Evolutionary conservation across 64 coral and sea anemone genomes (phyloP).

Genomic region (Dendronephthya gigantea): DNA sequence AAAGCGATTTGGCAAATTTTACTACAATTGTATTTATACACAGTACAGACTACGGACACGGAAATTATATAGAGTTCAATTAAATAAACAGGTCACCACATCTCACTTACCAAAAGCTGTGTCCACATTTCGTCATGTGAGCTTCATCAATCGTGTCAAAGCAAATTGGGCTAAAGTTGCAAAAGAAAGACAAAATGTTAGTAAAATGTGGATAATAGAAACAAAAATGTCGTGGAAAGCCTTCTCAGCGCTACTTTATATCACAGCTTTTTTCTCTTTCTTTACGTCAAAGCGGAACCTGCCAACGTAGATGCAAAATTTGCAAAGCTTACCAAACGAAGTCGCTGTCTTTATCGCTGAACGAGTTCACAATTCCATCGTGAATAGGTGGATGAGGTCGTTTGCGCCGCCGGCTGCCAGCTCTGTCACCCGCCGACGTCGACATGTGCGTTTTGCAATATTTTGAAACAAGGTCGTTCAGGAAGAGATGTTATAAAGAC

Average conservation of each 20-base stretch:
- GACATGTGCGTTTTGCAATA: constrained; percentile 17
- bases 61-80: background rate
- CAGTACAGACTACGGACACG: too few species aligned
- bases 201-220: constrained; percentile 11
- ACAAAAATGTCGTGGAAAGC: too few species aligned
- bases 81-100: background rate
- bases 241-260: background rate
- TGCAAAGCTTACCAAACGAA: constrained; percentile 86
- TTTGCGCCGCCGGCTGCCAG: constrained; percentile 59
- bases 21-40: background rate
- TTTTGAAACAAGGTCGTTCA: background rate
- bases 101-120: constrained; percentile 87
- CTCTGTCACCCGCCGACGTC: background rate
- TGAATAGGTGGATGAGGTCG: constrained; percentile 98
- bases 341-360: constrained; percentile 96
- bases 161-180: constrained; percentile 77
- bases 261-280: too few species aligned
- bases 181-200: constrained; percentile 21
- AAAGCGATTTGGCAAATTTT: background rate
- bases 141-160: constrained; percentile 98
- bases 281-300: background rate
- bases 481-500: background rate
- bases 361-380: constrained; percentile 86
- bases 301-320: background rate
- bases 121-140: constrained; percentile 99